A percentile compares a stretch with the other conserved stretches of the same genome.
These are phyloP conservation scores for Halcyon smyrnensis DNA, from an alignment of 2,797 vertebrate species.

Conservation along the genomic window DNA sequence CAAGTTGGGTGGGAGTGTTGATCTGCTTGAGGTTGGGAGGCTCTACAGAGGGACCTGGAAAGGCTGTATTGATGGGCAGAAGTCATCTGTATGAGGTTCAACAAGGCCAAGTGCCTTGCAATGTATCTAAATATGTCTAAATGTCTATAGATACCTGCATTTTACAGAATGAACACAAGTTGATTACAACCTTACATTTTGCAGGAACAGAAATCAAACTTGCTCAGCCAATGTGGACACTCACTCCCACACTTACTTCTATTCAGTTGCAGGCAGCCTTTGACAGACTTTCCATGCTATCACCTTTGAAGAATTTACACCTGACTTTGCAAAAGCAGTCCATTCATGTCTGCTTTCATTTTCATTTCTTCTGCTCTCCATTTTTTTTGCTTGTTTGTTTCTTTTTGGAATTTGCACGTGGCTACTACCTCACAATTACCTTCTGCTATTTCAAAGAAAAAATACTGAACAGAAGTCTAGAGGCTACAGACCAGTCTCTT, in stretches of 20 bases:
- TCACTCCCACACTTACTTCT: background rate
- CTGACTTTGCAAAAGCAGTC: background rate
- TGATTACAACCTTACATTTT: background rate
- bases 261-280: background rate
- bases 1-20: no score
- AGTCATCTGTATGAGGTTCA: no score
- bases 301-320: background rate
- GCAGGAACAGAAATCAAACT: background rate
- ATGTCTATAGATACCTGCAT: rapidly evolving
- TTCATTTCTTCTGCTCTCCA: background rate
- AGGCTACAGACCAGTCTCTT: background rate
- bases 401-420: background rate
- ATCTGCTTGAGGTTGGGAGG: no score
- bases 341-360: background rate
- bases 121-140: no score
- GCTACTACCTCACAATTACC: background rate
- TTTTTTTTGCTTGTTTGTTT: background rate
- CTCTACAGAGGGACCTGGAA: no score
- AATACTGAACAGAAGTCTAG: background rate
- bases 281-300: background rate
- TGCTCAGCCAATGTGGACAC: background rate
- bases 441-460: background rate
- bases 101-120: no score
- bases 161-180: background rate
- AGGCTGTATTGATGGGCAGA: no score